Conservation (phyloP, 2,797 vertebrate genomes). For the Spea hammondii region DNA sequence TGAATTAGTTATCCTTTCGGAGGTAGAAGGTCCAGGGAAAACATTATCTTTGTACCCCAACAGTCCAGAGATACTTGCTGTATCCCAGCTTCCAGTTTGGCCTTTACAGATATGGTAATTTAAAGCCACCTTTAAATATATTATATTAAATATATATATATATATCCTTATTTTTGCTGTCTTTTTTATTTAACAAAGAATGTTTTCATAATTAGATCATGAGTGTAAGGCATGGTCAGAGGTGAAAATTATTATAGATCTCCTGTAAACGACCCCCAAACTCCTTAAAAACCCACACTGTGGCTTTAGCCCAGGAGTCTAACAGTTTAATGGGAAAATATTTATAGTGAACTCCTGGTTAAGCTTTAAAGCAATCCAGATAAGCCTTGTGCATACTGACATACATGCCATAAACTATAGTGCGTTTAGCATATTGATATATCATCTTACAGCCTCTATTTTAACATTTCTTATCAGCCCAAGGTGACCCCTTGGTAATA, state of each 20-base stretch:
- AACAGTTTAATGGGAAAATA: neutral
- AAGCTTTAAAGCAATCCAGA: neutral
- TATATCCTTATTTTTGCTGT: neutral
- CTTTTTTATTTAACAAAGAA: neutral
- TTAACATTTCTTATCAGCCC: constrained; percentile 22
- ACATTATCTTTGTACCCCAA: too few species aligned
- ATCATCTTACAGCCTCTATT: constrained; percentile 38
- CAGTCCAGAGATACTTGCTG: too few species aligned
- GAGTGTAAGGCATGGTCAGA: neutral
- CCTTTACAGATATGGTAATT: too few species aligned
- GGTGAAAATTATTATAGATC: neutral
- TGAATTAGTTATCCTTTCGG: too few species aligned
- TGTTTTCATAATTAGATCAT: neutral
- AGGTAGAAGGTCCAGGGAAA: too few species aligned
- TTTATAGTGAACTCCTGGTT: neutral
- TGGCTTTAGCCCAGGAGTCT: neutral
- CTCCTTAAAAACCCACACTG: neutral
- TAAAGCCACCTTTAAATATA: too few species aligned
- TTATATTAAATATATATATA: too few species aligned
- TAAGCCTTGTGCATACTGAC: constrained; percentile 10
- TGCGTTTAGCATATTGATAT: constrained; percentile 30
- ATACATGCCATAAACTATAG: constrained; percentile 20
- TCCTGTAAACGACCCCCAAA: neutral
- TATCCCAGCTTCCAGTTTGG: too few species aligned
- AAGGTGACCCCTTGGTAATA: neutral